phyloP scores from a whole-genome alignment of 2,888 invertebrate species.

The Maniola hyperantus region DNA sequence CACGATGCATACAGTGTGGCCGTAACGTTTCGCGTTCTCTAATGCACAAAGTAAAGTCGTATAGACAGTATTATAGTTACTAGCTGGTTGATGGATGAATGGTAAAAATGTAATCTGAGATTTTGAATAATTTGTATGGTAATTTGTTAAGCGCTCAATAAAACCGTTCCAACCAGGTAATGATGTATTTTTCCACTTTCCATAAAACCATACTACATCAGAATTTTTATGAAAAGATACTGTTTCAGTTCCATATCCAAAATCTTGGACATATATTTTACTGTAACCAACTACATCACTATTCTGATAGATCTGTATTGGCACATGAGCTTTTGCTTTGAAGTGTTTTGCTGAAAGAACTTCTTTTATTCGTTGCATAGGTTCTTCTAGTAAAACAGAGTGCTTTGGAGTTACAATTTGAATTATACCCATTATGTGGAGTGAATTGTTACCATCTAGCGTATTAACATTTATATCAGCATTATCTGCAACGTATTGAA shows the following conservation, averaged over 20 bases:
- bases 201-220: constrained; percentile 47
- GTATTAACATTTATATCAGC: constrained; percentile 42
- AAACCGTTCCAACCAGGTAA: constrained; percentile 54
- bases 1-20: constrained; percentile 42
- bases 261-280: constrained; percentile 30
- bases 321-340: constrained; percentile 43
- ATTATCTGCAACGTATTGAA: constrained; percentile 49
- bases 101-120: constrained; percentile 48
- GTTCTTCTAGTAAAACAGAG: neutral
- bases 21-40: constrained; percentile 33
- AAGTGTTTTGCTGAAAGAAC: constrained; percentile 39
- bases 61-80: constrained; percentile 46
- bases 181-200: constrained; percentile 46
- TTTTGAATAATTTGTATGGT: constrained; percentile 42
- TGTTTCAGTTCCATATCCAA: constrained; percentile 22
- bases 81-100: constrained; percentile 52
- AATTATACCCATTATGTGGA: constrained; percentile 38
- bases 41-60: constrained; percentile 46
- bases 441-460: constrained; percentile 38
- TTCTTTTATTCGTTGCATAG: neutral
- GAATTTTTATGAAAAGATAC: constrained; percentile 41
- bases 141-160: constrained; percentile 48
- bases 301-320: constrained; percentile 33
- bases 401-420: neutral
- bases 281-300: constrained; percentile 44